Conservation (phyloP, 1,140 invertebrate genomes). For the Drosophila kepulauana region DNA sequence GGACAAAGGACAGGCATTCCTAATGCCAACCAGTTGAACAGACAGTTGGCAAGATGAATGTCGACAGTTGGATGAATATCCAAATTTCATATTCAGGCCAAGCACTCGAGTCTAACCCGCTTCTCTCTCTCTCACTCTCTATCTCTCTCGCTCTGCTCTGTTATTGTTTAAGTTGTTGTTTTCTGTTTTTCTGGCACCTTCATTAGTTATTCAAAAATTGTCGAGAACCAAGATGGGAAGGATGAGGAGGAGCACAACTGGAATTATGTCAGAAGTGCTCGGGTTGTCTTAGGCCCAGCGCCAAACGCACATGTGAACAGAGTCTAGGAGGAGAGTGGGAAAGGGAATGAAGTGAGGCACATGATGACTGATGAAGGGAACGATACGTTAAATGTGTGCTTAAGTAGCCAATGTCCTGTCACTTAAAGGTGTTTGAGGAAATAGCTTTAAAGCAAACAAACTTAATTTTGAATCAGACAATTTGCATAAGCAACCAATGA, state of each 20-base stretch:
- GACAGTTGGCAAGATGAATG: conserved; percentile 79
- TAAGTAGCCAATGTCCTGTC: conserved; percentile 37
- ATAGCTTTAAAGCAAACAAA: conserved; percentile 13
- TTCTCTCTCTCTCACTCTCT: neutral
- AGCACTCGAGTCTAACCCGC: conserved; percentile 48
- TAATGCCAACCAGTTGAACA: conserved; percentile 70
- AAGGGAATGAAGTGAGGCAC: neutral
- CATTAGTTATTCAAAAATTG: conserved; percentile 82
- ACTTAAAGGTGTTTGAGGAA: conserved; percentile 5
- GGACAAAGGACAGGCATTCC: conserved; percentile 49
- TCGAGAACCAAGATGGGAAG: conserved; percentile 36
- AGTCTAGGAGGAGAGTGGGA: neutral
- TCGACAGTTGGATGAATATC: conserved; percentile 77
- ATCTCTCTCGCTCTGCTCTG: conserved; percentile 16
- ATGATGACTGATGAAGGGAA: conserved; percentile 36
- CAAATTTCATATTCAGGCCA: conserved; percentile 80
- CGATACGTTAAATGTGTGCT: neutral
- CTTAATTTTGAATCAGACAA: neutral
- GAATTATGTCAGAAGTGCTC: conserved; percentile 67
- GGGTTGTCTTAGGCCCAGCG: conserved; percentile 43
- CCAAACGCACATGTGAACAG: conserved; percentile 61
- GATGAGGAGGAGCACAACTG: conserved; percentile 56
- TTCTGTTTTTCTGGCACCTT: conserved; percentile 67
- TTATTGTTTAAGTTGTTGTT: conserved; percentile 66
- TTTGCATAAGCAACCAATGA: neutral